These are phyloP conservation scores for Kradibia gibbosae DNA, from an alignment of 1,140 invertebrate species.

Conservation along the genomic window DNA sequence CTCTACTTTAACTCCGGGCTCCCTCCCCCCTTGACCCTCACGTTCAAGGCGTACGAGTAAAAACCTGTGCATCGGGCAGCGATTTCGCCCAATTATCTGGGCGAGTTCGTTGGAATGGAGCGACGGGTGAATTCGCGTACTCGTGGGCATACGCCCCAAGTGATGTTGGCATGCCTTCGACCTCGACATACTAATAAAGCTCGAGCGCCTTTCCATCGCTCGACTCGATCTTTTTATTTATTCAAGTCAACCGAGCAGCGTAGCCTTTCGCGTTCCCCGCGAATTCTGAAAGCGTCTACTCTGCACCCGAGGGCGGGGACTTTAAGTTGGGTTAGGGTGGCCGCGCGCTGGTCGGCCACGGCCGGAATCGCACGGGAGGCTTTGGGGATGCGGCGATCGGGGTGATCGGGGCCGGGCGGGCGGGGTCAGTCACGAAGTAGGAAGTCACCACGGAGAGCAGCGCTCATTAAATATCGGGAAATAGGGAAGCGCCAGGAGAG, in stretches of 20 bases:
- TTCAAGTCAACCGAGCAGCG: neutral
- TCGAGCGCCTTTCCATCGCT: constrained; percentile 1
- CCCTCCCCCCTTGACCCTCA: too few species aligned
- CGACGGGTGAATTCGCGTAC: neutral
- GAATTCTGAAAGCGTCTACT: neutral
- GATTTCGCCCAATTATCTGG: neutral
- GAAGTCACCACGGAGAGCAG: neutral
- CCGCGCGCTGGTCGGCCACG: too few species aligned
- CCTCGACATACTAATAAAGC: constrained; percentile 21
- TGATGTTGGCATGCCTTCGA: neutral
- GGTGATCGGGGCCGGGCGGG: neutral
- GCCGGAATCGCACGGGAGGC: too few species aligned
- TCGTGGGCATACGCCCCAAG: neutral
- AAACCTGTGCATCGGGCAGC: neutral
- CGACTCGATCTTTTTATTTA: neutral
- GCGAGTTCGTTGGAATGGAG: too few species aligned
- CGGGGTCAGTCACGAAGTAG: neutral
- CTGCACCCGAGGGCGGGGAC: neutral
- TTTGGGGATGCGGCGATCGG: neutral
- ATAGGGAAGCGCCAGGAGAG: neutral
- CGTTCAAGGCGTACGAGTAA: neutral
- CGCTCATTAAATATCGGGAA: neutral
- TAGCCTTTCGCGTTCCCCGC: neutral
- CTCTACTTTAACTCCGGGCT: neutral
- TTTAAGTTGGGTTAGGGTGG: neutral